Conservation (phyloP, 2,888 invertebrate species). For the Lissonota sp. region DNA sequence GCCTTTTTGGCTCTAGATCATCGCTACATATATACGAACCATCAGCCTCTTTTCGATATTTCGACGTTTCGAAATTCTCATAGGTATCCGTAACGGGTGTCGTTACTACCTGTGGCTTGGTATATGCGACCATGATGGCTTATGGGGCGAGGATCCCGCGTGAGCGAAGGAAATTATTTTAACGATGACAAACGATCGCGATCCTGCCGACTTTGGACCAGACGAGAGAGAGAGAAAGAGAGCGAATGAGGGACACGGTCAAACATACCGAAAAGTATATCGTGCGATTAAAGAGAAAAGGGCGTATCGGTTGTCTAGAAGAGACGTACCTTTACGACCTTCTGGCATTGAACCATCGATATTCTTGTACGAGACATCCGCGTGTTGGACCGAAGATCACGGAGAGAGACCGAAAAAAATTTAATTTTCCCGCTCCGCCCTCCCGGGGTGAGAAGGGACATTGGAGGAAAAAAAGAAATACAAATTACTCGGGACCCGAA, state of each 20-base stretch:
- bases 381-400: conserved; percentile 33
- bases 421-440: conserved; percentile 77
- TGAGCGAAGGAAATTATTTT: conserved; percentile 76
- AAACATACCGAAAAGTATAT: conserved; percentile 9
- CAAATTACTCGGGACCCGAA: conserved; percentile 75
- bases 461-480: conserved; percentile 67
- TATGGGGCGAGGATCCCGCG: conserved; percentile 35
- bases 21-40: not conserved
- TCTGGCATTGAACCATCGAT: no score
- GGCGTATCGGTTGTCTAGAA: not conserved
- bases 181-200: conserved; percentile 79
- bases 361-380: not conserved
- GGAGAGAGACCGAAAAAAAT: conserved; percentile 69
- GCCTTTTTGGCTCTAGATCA: not conserved
- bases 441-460: conserved; percentile 68
- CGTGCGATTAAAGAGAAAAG: not conserved
- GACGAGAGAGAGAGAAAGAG: conserved; percentile 16
- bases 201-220: conserved; percentile 43
- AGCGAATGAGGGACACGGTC: not conserved
- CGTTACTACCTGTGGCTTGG: conserved; percentile 59
- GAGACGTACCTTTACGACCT: conserved; percentile 18
- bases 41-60: conserved; percentile 25
- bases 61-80: conserved; percentile 45
- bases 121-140: conserved; percentile 34
- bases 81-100: conserved; percentile 55